Evolutionary conservation across 1,140 invertebrate species (phyloP).

Genomic region (Mycetomoellerius zeteki): DNA sequence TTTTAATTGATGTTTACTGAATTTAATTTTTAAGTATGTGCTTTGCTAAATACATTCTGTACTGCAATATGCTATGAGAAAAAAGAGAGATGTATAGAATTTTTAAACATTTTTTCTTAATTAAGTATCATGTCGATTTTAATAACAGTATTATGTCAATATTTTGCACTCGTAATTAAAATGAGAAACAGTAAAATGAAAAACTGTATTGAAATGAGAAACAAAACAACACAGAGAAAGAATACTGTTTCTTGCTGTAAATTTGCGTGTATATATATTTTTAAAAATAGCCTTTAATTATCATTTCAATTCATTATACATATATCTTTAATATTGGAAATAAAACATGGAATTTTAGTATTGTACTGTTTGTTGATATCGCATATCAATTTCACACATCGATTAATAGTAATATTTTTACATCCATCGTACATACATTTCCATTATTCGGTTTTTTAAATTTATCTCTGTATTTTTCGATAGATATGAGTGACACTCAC

Average conservation of each 20-base stretch:
- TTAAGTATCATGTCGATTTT: slow-evolving; percentile 12
- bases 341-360: not conserved
- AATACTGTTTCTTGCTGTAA: not conserved
- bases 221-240: not conserved
- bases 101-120: slow-evolving; percentile 20
- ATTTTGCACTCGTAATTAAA: not conserved
- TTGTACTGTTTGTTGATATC: not conserved
- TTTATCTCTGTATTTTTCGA: not conserved
- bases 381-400: not conserved
- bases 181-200: not conserved
- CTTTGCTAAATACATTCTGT: not conserved
- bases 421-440: not conserved
- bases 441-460: not conserved
- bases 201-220: not conserved
- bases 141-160: not conserved
- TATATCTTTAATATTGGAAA: not conserved
- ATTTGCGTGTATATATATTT: not conserved
- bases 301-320: not conserved
- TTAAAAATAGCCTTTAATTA: not conserved
- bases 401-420: slow-evolving; percentile 10
- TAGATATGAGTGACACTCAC: slow-evolving; percentile 85
- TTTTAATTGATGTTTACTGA: too few relatives aligned
- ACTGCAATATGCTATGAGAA: not conserved
- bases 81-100: slow-evolving; percentile 37
- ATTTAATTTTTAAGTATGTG: too few relatives aligned